Evolutionary conservation across 2,113 vertebrate species (phyloP), one percentile per base, ranked within the genome.

Genomic region (Telmatochromis brachygnathus): DNA sequence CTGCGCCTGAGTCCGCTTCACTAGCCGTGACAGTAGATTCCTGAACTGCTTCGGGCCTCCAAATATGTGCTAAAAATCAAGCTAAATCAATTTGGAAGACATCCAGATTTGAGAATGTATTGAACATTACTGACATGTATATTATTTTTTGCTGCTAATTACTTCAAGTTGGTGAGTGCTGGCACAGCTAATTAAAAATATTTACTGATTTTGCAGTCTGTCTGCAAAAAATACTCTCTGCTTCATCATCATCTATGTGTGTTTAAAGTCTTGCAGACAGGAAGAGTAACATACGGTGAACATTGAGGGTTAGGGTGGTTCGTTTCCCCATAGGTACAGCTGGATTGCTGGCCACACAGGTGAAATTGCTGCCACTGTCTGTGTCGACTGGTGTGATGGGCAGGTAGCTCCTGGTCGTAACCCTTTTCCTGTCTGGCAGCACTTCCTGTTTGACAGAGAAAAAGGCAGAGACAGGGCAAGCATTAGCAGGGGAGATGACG

Each of bases 331-430:
- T 95, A 0, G 98, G 98, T 77, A 97, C 87, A 8, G 98, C 98
- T 1, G 97, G 97, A 7, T 99, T 99, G 89, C 95, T 91, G 55
- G 98, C 97, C 51, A 97, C 97, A 54, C 98, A 99, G 39, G 97
- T 97, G 94, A 97, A 98, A 30, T 98, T 97, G 1, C 97, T 88
- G 6, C 97, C 97, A 0, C 97, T 98, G 96, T 99, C 98, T 2
- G 96, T 96, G 93, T 99, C 97, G 0, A 96, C 95, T 0, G 98
- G 98, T 15, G 95, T 95, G 91, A 99, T 97, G 84, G 97, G 95
- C 33, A 99, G 92, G 65, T 95, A 97, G 91, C 98, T 99, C 30
- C 96, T 90, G 10, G 98, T 99, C 0, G 97, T 98, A 93, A 98
- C 98, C 21, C 98, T 84, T 87, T 99, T 99, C 81, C 98, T 97